Conservation (phyloP, 2,888 invertebrate species). For the Corbicula japonica region DNA sequence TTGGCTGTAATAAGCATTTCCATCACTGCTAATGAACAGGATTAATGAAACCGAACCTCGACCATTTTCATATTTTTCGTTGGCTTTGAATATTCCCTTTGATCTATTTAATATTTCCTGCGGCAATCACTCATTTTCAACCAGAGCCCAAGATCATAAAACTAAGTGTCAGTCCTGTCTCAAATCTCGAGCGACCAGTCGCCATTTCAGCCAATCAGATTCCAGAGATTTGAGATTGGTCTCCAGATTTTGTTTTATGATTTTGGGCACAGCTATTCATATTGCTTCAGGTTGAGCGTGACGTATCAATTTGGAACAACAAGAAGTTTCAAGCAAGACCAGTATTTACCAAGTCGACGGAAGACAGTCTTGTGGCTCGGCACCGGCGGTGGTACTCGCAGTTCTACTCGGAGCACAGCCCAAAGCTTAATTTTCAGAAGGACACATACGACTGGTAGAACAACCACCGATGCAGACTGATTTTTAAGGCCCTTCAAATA, state of each 20-base stretch:
- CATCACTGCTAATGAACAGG: too few species aligned
- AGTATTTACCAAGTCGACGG: constrained; percentile 89
- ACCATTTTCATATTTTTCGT: too few species aligned
- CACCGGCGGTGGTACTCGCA: constrained; percentile 95
- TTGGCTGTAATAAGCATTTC: too few species aligned
- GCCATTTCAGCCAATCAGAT: not conserved
- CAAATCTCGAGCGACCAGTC: not conserved
- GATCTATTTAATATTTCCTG: too few species aligned
- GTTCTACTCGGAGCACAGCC: constrained; percentile 93
- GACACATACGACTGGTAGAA: constrained; percentile 76
- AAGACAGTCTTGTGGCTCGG: constrained; percentile 91
- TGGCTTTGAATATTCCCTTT: too few species aligned
- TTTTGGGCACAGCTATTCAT: not conserved
- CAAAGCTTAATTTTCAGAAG: constrained; percentile 73
- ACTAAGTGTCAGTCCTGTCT: not conserved
- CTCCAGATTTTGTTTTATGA: not conserved
- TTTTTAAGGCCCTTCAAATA: too few species aligned
- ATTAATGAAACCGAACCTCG: too few species aligned
- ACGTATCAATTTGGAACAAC: constrained; percentile 95
- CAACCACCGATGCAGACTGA: not conserved
- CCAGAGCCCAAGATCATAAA: not conserved
- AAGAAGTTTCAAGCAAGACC: constrained; percentile 92
- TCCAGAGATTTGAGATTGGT: not conserved
- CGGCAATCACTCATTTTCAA: too few species aligned
- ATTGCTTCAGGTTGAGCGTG: constrained; percentile 93